Percentiles rank a stretch among this genome's conserved stretches.
phyloP scores from a whole-genome alignment of 92 coral and sea anemone genomes.

The Actinernus sp. region DNA sequence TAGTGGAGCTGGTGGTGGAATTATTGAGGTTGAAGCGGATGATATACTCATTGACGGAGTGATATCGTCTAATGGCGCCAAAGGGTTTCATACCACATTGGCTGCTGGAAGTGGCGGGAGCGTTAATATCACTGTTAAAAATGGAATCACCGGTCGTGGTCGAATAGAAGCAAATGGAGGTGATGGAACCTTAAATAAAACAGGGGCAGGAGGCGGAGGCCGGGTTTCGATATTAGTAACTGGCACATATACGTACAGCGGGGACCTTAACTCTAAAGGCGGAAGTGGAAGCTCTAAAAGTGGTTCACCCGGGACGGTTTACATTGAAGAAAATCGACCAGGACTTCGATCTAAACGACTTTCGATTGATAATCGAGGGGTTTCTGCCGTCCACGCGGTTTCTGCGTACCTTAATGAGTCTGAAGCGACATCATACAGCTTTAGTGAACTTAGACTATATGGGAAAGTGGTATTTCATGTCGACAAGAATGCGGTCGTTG shows the following conservation, averaged over 20 bases:
- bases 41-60: slow-evolving; percentile 69
- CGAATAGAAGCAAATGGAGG: slow-evolving; percentile 76
- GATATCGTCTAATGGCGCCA: slow-evolving; percentile 85
- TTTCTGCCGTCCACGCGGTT: slow-evolving; percentile 29
- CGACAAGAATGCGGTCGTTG: slow-evolving; percentile 72
- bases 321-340: slow-evolving; percentile 74
- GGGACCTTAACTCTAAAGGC: slow-evolving; percentile 74
- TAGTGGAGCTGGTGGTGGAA: slow-evolving; percentile 88
- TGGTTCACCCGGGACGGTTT: slow-evolving; percentile 97
- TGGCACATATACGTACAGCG: slow-evolving; percentile 75
- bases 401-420: slow-evolving; percentile 84
- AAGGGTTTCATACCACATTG: slow-evolving; percentile 42
- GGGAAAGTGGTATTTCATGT: slow-evolving; percentile 81
- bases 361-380: slow-evolving; percentile 73
- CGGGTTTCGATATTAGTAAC: slow-evolving; percentile 67
- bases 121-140: slow-evolving; percentile 56
- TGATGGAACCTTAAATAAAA: slow-evolving; percentile 23
- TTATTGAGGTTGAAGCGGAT: slow-evolving; percentile 64
- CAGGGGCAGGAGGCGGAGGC: slow-evolving; percentile 96
- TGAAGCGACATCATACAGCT: slow-evolving; percentile 48
- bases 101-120: slow-evolving; percentile 98
- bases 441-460: slow-evolving; percentile 67
- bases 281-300: slow-evolving; percentile 65
- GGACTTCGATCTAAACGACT: slow-evolving; percentile 82
- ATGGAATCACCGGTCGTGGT: slow-evolving; percentile 80